Evolutionary conservation across 64 coral and sea anemone genomes (phyloP).

Genomic region (Cladopsammia gracilis): DNA sequence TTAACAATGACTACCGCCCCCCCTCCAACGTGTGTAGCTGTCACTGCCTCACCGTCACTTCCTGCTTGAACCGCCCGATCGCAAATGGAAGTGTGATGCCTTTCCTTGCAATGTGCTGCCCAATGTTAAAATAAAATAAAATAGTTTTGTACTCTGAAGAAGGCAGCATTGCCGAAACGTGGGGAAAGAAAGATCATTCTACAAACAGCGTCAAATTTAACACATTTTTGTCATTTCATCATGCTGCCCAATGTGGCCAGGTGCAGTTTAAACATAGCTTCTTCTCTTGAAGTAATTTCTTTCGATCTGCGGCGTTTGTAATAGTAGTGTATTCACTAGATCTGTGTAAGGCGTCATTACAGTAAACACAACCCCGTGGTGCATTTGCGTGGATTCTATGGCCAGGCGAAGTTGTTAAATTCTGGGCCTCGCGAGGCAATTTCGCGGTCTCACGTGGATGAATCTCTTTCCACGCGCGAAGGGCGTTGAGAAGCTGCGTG

Average conservation of each 20-base stretch:
- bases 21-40: conserved; percentile 23
- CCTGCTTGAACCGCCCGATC: background rate
- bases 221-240: no score
- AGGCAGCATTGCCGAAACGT: no score
- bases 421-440: no score
- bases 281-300: background rate
- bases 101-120: background rate
- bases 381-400: no score
- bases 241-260: background rate
- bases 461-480: background rate
- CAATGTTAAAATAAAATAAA: no score
- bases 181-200: no score
- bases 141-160: no score
- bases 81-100: conserved; percentile 4
- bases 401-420: no score
- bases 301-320: background rate
- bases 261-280: conserved; percentile 29
- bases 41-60: background rate
- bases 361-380: background rate
- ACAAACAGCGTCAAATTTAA: no score
- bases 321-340: background rate
- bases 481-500: background rate
- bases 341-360: background rate
- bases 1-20: conserved; percentile 42
- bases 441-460: no score